phyloP scores from a whole-genome alignment of 2,888 invertebrate genomes.

The Ecliptopera silaceata region DNA sequence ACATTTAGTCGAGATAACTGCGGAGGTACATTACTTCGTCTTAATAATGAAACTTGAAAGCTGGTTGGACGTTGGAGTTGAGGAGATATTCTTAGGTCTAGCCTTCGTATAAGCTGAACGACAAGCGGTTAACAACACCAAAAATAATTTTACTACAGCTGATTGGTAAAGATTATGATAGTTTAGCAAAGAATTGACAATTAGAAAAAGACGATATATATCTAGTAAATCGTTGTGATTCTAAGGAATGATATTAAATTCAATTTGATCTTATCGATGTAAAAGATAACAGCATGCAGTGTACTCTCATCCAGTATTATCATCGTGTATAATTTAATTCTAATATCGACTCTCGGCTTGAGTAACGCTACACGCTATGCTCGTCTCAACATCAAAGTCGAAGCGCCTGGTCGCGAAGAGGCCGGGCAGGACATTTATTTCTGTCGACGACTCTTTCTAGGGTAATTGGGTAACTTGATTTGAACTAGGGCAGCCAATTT shows the following conservation, averaged over 20 bases:
- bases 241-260: too few relatives aligned
- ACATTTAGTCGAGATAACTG: slow-evolving; percentile 29
- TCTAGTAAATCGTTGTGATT: too few relatives aligned
- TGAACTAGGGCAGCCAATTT: slow-evolving; percentile 11
- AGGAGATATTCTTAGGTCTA: slow-evolving; percentile 4
- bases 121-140: not conserved
- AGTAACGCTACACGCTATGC: not conserved
- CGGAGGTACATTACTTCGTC: slow-evolving; percentile 31
- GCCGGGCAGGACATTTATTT: slow-evolving; percentile 35
- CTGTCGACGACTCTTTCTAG: slow-evolving; percentile 28
- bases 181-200: too few relatives aligned
- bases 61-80: not conserved
- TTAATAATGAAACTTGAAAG: slow-evolving; percentile 29
- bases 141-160: too few relatives aligned
- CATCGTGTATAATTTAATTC: too few relatives aligned
- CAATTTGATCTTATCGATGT: too few relatives aligned
- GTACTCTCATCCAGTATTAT: too few relatives aligned
- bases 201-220: too few relatives aligned
- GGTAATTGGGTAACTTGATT: slow-evolving; percentile 44
- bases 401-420: slow-evolving; percentile 23
- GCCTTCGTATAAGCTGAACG: not conserved
- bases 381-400: not conserved
- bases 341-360: not conserved
- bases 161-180: too few relatives aligned
- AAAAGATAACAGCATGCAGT: too few relatives aligned